Evolutionary conservation across 2,113 vertebrate species (phyloP).

Genomic region (Phalacrocorax brasilianus): DNA sequence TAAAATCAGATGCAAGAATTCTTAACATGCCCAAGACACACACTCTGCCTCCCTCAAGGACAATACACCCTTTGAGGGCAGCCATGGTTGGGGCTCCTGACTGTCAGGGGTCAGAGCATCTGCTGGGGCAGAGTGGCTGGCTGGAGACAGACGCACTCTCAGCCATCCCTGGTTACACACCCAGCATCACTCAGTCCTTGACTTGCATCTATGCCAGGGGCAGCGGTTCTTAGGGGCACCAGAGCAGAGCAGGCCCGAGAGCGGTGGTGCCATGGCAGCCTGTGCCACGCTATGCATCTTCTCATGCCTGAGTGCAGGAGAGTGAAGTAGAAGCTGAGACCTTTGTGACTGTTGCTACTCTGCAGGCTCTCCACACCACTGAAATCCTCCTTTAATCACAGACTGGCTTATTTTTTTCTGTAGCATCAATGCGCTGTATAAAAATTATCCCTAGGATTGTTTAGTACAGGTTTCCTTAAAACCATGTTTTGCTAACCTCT

Average conservation of each 20-base stretch:
- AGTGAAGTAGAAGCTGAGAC: neutral
- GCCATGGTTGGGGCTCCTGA: neutral
- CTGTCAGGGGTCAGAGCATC: neutral
- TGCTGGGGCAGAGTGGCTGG: neutral
- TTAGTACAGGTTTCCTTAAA: neutral
- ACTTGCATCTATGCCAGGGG: neutral
- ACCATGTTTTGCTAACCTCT: neutral
- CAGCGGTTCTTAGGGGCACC: fast-evolving
- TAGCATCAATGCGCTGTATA: neutral
- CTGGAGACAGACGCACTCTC: neutral
- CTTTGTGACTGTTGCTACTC: neutral
- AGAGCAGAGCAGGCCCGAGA: fast-evolving
- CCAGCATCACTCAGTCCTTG: neutral
- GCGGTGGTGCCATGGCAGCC: fast-evolving
- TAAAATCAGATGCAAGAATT: neutral
- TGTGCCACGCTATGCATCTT: neutral
- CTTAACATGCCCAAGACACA: neutral
- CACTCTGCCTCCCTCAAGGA: neutral
- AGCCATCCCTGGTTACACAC: neutral
- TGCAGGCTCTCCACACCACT: neutral
- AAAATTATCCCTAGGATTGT: neutral
- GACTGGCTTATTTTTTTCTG: neutral
- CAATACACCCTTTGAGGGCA: neutral
- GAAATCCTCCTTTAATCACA: neutral
- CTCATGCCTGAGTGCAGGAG: neutral